These are phyloP conservation scores for Drosophila bunnanda DNA, from an alignment of 2,888 invertebrate species.

Conservation along the genomic window DNA sequence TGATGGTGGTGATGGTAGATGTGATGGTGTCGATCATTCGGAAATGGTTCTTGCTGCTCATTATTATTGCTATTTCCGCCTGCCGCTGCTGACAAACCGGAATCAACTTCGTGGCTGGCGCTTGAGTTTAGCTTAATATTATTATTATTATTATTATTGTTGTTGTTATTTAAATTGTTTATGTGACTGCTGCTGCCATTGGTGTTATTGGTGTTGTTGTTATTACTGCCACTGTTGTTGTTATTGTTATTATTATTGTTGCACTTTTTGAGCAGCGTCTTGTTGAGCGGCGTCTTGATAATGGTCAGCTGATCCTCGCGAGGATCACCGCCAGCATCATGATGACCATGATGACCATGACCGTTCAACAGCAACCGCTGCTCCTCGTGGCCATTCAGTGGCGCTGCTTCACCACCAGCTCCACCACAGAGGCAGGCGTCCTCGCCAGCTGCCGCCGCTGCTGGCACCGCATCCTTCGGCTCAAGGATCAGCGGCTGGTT, in stretches of 20 bases:
- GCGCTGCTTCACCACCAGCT: background rate
- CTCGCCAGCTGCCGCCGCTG: constrained; percentile 35
- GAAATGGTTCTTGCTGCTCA: constrained; percentile 67
- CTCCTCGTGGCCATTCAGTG: constrained; percentile 57
- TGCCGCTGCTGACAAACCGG: constrained; percentile 66
- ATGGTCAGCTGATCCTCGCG: constrained; percentile 52
- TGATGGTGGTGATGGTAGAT: constrained; percentile 61
- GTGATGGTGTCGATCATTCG: constrained; percentile 70
- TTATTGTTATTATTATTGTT: constrained; percentile 45
- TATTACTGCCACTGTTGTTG: constrained; percentile 36
- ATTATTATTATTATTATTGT: constrained; percentile 9
- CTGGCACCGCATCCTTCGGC: constrained; percentile 57
- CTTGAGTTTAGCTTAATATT: constrained; percentile 13
- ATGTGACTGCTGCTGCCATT: constrained; percentile 26
- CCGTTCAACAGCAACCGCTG: constrained; percentile 31
- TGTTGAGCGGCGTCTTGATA: constrained; percentile 77
- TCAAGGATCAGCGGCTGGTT: constrained; percentile 63
- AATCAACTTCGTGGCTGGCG: constrained; percentile 49
- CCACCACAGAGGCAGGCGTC: constrained; percentile 11
- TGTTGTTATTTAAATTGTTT: constrained; percentile 12
- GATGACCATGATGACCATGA: constrained; percentile 44
- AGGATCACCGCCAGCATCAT: background rate
- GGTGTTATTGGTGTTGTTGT: constrained; percentile 33
- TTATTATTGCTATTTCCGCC: constrained; percentile 65
- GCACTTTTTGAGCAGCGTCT: constrained; percentile 78